Conservation (phyloP, 2,888 invertebrate genomes). For the Vandiemenella viatica region DNA sequence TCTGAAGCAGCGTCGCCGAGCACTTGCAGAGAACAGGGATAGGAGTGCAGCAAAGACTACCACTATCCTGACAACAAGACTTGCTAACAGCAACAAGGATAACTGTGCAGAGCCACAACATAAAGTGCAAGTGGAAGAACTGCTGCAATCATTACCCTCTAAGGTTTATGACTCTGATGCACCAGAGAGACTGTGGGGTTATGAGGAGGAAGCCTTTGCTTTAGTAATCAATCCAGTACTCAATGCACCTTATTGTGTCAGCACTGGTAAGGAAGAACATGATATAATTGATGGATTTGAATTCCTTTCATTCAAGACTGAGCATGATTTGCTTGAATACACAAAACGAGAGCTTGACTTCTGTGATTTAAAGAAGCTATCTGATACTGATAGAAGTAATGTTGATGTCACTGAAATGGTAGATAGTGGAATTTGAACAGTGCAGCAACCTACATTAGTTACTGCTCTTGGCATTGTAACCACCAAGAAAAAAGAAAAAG, state of each 20-base stretch:
- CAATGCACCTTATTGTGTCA: conserved; percentile 3
- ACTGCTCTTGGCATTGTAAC: conserved; percentile 15
- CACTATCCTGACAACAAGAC: no score
- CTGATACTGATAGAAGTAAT: no score
- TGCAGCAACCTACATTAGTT: no score
- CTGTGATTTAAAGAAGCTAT: neutral
- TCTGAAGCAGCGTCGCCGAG: no score
- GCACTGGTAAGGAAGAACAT: conserved; percentile 13
- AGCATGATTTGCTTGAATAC: conserved; percentile 15
- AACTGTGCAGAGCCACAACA: neutral
- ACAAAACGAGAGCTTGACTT: conserved; percentile 11
- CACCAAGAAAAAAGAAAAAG: conserved; percentile 27
- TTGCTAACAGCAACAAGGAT: no score
- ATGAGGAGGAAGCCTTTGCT: conserved; percentile 1
- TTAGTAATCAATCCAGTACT: conserved; percentile 6
- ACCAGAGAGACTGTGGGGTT: neutral
- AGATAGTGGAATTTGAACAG: no score
- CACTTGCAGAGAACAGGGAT: no score
- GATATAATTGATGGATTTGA: conserved; percentile 17
- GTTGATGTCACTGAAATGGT: conserved; percentile 8
- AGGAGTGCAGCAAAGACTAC: no score
- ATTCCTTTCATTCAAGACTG: conserved; percentile 15
- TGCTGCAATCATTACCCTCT: no score
- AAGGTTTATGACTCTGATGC: neutral
- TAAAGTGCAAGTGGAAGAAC: neutral